Base-by-base conservation (phyloP, 2,888 invertebrate genomes). In the Epirrhoe alternata region DNA sequence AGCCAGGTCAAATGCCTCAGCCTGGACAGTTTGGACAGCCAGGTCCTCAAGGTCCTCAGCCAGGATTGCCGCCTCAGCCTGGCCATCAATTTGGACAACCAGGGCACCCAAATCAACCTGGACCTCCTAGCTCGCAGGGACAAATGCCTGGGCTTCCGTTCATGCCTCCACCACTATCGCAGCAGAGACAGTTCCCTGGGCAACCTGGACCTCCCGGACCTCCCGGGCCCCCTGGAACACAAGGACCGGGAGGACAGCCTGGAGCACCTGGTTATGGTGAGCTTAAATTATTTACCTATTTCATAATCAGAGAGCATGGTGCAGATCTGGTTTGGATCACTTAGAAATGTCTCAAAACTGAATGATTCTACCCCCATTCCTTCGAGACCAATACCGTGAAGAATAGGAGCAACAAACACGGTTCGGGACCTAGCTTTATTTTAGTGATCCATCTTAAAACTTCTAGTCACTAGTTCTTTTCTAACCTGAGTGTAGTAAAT, bases 91-190 rank as follows among this genome's bases (percentile, higher is more conserved):
- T 47, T 47, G 47, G 45, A 14, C 79, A 80, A 55, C 73, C 77
- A 2, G 73, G 76, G 24, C 51, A 52, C 0, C 59, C 54, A n/a
- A 51, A 42, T 12, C 75, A 74, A 51, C 72, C 74, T 54, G 74
- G 74, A 0, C 47, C 17, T 30, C 58, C 53, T 38, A 12, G 77
- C 63, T 71, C 68, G 35, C 74, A 73, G 42, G 82, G 77, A 31
- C 69, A 85, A 2, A 85, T 89, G 77, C 75, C 83, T 1, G 87
- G 90, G 0, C 74, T 87, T 4, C 86, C 86, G 0, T 92, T 92
- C 66, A 93, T 94, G 93, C 94, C 92, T 0, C 94, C 94, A 1
- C 92, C 93, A 0, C 58, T 87, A 38, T 68, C 77, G 0, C 88
- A 87, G 69, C 89, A 87, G 69, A 77, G 82, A 51, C 88, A 86